Percentiles rank a stretch among this genome's conserved stretches.
These are phyloP conservation scores for Montipora sp. DNA, from an alignment of 64 coral and sea anemone genomes.

Conservation along the genomic window DNA sequence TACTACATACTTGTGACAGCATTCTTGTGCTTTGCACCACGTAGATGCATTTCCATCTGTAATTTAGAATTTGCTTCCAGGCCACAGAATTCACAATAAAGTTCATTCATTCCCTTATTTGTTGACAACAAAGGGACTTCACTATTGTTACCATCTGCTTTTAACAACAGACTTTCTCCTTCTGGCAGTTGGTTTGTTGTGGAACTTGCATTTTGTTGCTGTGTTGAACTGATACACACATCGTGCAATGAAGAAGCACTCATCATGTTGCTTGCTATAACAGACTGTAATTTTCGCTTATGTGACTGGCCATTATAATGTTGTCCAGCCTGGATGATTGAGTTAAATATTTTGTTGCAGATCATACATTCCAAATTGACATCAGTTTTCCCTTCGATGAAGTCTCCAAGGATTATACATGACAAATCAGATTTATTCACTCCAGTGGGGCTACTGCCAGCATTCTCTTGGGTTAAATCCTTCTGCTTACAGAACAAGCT, in stretches of 20 bases:
- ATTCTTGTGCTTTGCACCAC: conserved; percentile 70
- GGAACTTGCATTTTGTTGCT: background rate
- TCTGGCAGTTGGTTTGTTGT: background rate
- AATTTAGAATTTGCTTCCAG: conserved; percentile 52
- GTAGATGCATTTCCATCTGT: conserved; percentile 46
- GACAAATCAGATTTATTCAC: background rate
- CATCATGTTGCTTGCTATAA: background rate
- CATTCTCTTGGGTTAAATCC: background rate
- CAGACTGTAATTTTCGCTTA: conserved; percentile 2
- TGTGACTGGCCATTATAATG: conserved; percentile 46
- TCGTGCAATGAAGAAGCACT: background rate
- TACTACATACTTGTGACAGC: conserved; percentile 53
- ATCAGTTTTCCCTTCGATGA: background rate
- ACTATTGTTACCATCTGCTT: background rate
- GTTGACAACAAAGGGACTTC: background rate
- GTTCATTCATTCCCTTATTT: background rate
- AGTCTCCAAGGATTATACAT: background rate
- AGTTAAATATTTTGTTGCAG: conserved; percentile 61
- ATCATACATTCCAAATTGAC: conserved; percentile 29
- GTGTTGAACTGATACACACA: background rate
- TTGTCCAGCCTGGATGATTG: conserved; percentile 37
- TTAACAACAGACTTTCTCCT: background rate
- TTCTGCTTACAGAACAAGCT: background rate
- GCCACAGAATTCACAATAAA: conserved; percentile 35
- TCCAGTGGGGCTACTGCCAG: background rate